A percentile compares a stretch with the other conserved stretches of the same genome.
Evolutionary conservation across 2,797 vertebrate species (phyloP).

Genomic region (Darevskia nairensis): DNA sequence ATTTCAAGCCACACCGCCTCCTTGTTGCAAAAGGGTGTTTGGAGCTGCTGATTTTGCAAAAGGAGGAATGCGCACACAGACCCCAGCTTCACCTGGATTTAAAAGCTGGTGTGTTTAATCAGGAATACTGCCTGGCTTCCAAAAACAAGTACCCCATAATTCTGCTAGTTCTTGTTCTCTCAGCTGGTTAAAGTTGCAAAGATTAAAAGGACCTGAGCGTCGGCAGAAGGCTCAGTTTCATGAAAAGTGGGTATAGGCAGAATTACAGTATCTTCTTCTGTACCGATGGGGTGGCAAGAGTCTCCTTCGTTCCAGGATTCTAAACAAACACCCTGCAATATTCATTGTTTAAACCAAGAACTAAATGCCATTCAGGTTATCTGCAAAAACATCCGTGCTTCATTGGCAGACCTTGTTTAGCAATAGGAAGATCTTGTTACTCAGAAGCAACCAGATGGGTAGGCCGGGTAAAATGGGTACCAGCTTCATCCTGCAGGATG

Average conservation of each 20-base stretch:
- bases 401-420: no score
- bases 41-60: no score
- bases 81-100: not conserved
- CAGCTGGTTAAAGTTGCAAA: not conserved
- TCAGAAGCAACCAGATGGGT: not conserved
- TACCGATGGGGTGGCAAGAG: not conserved
- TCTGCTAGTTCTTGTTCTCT: not conserved
- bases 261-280: not conserved
- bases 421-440: not conserved
- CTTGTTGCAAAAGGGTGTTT: not conserved
- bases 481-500: not conserved
- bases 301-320: not conserved
- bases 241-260: not conserved
- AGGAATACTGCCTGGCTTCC: not conserved
- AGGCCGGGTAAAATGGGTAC: not conserved
- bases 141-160: not conserved
- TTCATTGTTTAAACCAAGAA: not conserved
- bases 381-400: not conserved
- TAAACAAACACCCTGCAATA: not conserved
- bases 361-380: not conserved
- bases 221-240: not conserved
- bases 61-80: no score
- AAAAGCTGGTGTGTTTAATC: not conserved
- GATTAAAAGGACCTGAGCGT: not conserved
- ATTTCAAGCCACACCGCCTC: not conserved